A percentile compares a stretch with the other conserved stretches of the same genome.
Conservation (phyloP, 2,888 invertebrate species). For the Poecilus cupreus region DNA sequence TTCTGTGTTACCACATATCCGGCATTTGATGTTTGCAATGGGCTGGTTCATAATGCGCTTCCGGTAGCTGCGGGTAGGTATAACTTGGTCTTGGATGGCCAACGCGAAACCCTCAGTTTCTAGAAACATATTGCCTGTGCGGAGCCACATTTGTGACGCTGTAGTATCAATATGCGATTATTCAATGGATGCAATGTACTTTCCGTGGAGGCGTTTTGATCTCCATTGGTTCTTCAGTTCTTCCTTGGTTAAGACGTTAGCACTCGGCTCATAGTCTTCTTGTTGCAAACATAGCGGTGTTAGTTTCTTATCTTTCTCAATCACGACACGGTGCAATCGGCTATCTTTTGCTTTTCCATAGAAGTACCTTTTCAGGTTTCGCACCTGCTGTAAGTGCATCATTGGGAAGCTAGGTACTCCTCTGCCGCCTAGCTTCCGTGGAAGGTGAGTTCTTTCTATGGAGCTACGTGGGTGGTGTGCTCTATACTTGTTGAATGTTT, state of each 20-base stretch:
- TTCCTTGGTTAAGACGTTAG: too few relatives aligned
- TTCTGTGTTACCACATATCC: not conserved
- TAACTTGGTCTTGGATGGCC: not conserved
- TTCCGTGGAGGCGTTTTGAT: too few relatives aligned
- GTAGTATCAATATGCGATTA: too few relatives aligned
- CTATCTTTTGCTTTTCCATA: not conserved
- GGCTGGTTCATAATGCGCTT: not conserved
- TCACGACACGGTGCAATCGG: too few relatives aligned
- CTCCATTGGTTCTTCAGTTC: too few relatives aligned
- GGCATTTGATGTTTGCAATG: not conserved
- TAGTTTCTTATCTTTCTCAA: too few relatives aligned
- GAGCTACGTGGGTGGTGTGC: not conserved
- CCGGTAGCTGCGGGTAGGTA: not conserved
- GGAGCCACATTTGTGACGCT: not conserved
- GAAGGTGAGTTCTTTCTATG: not conserved
- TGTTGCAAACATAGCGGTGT: too few relatives aligned
- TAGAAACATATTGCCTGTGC: not conserved
- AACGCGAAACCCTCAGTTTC: not conserved
- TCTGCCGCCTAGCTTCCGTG: not conserved
- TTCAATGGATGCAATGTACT: too few relatives aligned
- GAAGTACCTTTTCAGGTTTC: not conserved
- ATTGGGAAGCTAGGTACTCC: too few relatives aligned
- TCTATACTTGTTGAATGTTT: not conserved
- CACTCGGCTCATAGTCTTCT: too few relatives aligned
- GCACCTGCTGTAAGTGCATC: not conserved